These are phyloP conservation scores for Gracilinanus agilis DNA, from an alignment of 2,113 vertebrate genomes.

Conservation along the genomic window DNA sequence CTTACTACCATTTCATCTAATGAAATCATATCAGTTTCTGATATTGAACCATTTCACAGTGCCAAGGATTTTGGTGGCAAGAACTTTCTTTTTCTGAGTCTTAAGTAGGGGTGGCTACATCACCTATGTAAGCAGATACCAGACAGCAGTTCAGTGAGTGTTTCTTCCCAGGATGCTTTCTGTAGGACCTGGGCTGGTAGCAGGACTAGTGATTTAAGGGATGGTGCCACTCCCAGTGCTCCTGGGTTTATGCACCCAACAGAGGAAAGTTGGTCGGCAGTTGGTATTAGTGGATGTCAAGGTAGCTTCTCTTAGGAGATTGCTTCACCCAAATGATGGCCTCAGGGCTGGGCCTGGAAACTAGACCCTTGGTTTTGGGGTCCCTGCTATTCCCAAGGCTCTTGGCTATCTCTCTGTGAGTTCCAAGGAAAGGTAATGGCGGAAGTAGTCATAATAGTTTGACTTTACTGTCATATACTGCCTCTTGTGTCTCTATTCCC, in stretches of 20 bases:
- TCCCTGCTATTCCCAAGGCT: not conserved
- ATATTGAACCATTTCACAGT: not conserved
- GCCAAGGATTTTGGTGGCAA: not conserved
- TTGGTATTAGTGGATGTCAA: no score
- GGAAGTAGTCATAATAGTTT: not conserved
- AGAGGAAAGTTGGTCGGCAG: not conserved
- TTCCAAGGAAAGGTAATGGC: not conserved
- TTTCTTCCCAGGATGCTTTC: not conserved
- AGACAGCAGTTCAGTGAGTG: not conserved
- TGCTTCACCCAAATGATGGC: not conserved
- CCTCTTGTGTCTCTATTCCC: not conserved
- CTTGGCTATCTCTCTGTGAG: not conserved
- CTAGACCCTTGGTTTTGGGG: not conserved
- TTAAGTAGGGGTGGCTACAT: not conserved
- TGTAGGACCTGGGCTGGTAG: not conserved
- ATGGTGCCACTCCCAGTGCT: not conserved
- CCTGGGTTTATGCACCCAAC: not conserved
- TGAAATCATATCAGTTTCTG: not conserved
- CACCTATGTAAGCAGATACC: not conserved
- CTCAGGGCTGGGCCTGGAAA: not conserved
- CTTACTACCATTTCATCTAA: not conserved
- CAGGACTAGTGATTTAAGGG: no score
- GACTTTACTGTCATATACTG: not conserved
- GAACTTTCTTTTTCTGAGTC: not conserved
- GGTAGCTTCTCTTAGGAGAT: not conserved